Base-by-base conservation (phyloP, 2,113 vertebrate genomes). In the Sphaerodactylus townsendi region DNA sequence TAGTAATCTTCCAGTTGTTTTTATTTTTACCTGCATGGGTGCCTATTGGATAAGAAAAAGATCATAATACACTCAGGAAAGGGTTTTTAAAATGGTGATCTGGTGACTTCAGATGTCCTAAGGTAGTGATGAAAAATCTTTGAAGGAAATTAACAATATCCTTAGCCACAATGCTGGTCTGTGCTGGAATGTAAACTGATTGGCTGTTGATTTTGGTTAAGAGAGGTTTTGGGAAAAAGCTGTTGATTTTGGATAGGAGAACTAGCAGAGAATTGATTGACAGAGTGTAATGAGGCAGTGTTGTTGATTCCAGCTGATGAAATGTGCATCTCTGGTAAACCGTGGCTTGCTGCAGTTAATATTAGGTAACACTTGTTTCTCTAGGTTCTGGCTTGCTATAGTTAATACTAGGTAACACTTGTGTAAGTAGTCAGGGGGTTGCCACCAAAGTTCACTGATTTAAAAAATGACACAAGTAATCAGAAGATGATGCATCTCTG, bases 401-500 rank as follows among this genome's bases (percentile, higher is more conserved):
- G n/a, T 33, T 33, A 35, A 53, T 53, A 17, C 50, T 14, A 8
- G 23, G 66, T n/a, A 78, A 17, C 14, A 56, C 44, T 35, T 37
- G 15, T 56, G 56, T 62, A 53, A 83, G 62, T 53, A 15, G 62
- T 48, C 13, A 23, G 33, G 62, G 46, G 66, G 64, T 73, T 64
- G 56, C 70, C 86, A 86, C 86, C 80, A 65, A 82, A 91, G 90
- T 86, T 92, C 92, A 90, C 66, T 85, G 66, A 70, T 77, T 85
- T 90, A 87, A 87, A 86, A 70, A 79, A 84, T 81, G 88, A 91
- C 69, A 79, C 90, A 84, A 90, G 92, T 93, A 86, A 92, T 85
- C 85, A 93, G 85, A 91, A 93, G 89, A 89, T 90, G 92, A 91
- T 93, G 92, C 90, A 90, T 94, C 91, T 95, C 79, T 17, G 53